These are phyloP conservation scores for Nilaparvata lugens DNA, from an alignment of 1,140 invertebrate genomes.

Conservation along the genomic window DNA sequence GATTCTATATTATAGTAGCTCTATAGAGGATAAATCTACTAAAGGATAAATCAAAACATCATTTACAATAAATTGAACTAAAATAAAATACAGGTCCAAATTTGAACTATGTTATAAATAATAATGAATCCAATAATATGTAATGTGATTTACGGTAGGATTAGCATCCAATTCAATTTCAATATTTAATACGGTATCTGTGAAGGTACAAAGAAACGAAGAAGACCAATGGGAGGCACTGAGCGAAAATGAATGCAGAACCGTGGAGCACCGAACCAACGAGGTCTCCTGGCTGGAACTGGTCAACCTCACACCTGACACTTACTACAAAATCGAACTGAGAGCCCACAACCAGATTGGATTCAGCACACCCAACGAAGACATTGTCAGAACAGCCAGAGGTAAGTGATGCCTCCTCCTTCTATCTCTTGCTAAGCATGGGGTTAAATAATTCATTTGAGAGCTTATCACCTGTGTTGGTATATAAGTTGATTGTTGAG, in stretches of 20 bases:
- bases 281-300: conserved; percentile 56
- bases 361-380: conserved; percentile 58
- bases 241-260: conserved; percentile 45
- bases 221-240: conserved; percentile 43
- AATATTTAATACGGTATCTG: background rate
- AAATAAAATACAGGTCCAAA: too few relatives aligned
- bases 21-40: too few relatives aligned
- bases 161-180: too few relatives aligned
- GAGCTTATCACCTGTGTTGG: too few relatives aligned
- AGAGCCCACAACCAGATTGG: conserved; percentile 78
- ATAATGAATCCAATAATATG: too few relatives aligned
- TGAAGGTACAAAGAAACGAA: conserved; percentile 18
- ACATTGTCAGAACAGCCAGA: conserved; percentile 71
- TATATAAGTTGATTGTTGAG: too few relatives aligned
- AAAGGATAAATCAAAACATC: too few relatives aligned
- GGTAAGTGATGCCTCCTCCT: conserved; percentile 55
- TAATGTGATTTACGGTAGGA: too few relatives aligned
- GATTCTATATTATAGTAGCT: too few relatives aligned
- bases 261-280: conserved; percentile 43
- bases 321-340: conserved; percentile 71
- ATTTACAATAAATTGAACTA: too few relatives aligned
- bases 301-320: conserved; percentile 56
- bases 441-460: too few relatives aligned
- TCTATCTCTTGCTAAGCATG: background rate
- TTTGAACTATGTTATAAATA: too few relatives aligned